Evolutionary conservation across 2,888 invertebrate genomes (phyloP).

Genomic region (Sabatieria punctata): DNA sequence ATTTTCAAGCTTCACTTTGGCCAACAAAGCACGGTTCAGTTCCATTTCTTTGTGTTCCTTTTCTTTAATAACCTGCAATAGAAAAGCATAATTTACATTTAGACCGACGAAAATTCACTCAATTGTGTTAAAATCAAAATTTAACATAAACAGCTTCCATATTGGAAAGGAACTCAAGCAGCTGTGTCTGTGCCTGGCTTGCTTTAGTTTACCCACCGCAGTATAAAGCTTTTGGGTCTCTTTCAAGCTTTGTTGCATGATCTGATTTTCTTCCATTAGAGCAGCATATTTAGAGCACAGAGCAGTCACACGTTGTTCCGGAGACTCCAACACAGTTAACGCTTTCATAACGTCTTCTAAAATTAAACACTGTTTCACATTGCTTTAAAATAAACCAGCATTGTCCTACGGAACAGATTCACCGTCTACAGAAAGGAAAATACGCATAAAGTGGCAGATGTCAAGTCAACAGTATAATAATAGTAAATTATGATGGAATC

Average conservation of each 20-base stretch:
- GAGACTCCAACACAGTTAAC: constrained; percentile 33
- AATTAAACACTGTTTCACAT: no score
- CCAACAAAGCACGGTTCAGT: constrained; percentile 50
- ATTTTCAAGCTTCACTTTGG: constrained; percentile 66
- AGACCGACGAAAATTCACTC: no score
- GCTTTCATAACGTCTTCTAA: neutral
- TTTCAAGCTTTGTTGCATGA: constrained; percentile 5
- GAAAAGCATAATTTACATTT: neutral
- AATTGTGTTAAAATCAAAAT: no score
- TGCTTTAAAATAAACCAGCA: no score
- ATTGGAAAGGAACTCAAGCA: neutral
- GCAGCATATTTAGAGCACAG: constrained; percentile 60
- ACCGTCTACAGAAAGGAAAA: no score
- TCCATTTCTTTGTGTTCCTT: constrained; percentile 65
- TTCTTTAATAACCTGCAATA: constrained; percentile 45
- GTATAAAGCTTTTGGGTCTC: constrained; percentile 2
- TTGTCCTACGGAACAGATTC: no score
- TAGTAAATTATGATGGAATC: no score
- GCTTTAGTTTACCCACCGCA: neutral
- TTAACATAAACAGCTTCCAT: no score
- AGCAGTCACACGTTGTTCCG: constrained; percentile 51
- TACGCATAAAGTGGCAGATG: no score
- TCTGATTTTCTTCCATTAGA: constrained; percentile 50
- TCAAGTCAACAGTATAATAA: no score
- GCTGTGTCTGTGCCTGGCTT: neutral